Evolutionary conservation across 2,797 vertebrate species (phyloP), one percentile per base, ranked within the genome.

Genomic region (Eulemur mongoz): DNA sequence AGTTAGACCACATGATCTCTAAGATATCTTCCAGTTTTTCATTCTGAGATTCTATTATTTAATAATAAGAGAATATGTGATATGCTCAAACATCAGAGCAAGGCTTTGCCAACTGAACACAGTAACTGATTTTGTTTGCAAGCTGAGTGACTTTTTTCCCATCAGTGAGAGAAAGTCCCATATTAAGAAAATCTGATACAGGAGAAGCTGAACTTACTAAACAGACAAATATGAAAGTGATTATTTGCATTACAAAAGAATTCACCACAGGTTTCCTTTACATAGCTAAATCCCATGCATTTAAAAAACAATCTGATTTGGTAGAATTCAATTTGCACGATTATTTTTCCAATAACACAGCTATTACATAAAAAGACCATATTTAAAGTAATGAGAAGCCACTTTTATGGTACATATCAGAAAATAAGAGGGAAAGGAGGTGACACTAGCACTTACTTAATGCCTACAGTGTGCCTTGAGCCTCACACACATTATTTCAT

Each of bases 221-320:
- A 94, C 67, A 97, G 96, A 96, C 70, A 96, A 97, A 96, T 94
- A 89, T 96, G 75, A 96, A 59, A 43, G 75, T 84, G 89, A 88
- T 93, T 89, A 93, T 97, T 96, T 96, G 95, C 97, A 96, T 97
- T 91, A 89, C 95, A 97, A 96, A 96, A 87, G 89, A 96, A 97
- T 92, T 88, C 91, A 84, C 95, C 79, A 85, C 50, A 91, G 83
- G 73, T 97, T 98, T 95, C 80, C 80, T 94, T 97, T 95, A 97
- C 94, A 96, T 75, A 95, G 87, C 93, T 94, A 97, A 97, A 95
- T 89, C 83, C 40, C 13, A 4, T 81, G 80, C 80, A 94, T 95
- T 97, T 97, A 78, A 95, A 97, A 96, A 75, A 67, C 59, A 97
- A 84, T 95, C 95, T 94, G 96, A 96, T 83, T 91, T 95, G 96